A percentile compares a stretch with the other conserved stretches of the same genome.
Conservation (phyloP, 2,888 invertebrate species). For the Nebria brevicollis region DNA sequence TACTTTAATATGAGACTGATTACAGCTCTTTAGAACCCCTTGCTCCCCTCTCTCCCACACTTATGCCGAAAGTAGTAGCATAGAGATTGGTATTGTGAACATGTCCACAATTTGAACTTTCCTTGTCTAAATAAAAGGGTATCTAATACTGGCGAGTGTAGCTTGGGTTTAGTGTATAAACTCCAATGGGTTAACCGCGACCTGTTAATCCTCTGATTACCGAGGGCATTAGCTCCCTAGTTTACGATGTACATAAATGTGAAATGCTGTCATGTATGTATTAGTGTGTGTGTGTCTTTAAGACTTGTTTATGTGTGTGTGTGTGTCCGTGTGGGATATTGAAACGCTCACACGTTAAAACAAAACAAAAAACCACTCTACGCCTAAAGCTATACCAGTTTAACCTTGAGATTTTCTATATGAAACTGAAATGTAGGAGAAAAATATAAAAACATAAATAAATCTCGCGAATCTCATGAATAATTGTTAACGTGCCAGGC, state of each 20-base stretch:
- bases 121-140: not conserved
- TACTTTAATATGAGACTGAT: too few species aligned
- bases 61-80: too few species aligned
- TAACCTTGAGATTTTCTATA: not conserved
- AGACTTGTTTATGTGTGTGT: not conserved
- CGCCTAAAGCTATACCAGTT: too few species aligned
- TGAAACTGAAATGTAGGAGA: not conserved
- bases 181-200: not conserved
- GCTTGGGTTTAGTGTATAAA: not conserved
- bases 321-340: too few species aligned
- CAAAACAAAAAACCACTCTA: too few species aligned
- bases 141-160: not conserved
- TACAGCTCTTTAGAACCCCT: too few species aligned
- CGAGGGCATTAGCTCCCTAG: not conserved
- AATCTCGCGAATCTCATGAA: not conserved
- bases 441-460: not conserved
- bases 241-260: not conserved
- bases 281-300: not conserved
- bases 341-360: too few species aligned
- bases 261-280: not conserved
- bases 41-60: too few species aligned
- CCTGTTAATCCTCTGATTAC: not conserved
- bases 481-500: not conserved
- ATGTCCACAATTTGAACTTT: too few species aligned
- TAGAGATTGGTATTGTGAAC: too few species aligned